Evolutionary conservation across 35 echinoderm and acorn worm genomes (phyloP).

Genomic region (Acanthaster planci): DNA sequence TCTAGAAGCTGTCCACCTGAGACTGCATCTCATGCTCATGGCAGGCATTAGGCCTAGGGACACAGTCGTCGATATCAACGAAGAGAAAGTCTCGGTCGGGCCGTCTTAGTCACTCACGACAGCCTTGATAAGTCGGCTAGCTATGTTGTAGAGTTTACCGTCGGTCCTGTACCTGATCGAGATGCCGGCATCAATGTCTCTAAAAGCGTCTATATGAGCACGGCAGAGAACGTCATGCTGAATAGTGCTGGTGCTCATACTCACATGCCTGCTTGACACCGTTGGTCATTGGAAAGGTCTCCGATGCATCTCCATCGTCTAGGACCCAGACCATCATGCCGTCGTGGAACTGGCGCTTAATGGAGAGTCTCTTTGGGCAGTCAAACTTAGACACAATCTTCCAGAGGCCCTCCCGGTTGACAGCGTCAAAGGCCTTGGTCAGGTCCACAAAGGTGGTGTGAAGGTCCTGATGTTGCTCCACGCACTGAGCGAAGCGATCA

Average conservation of each 20-base stretch:
- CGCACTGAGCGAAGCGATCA: slow-evolving; percentile 14
- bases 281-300: slow-evolving; percentile 2
- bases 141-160: slow-evolving; percentile 8
- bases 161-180: slow-evolving; percentile 21
- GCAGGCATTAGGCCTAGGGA: no score
- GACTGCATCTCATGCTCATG: not conserved
- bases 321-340: slow-evolving; percentile 16
- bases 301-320: not conserved
- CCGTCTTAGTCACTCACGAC: not conserved
- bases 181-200: not conserved
- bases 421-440: not conserved
- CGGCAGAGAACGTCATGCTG: slow-evolving; percentile 13
- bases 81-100: not conserved
- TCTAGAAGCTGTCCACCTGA: not conserved
- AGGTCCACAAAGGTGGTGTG: slow-evolving; percentile 1
- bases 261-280: slow-evolving; percentile 20
- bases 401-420: slow-evolving; percentile 26
- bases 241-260: not conserved
- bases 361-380: not conserved
- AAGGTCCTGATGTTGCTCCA: slow-evolving; percentile 8
- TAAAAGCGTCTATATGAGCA: slow-evolving; percentile 19
- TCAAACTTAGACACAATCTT: slow-evolving; percentile 17
- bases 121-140: not conserved
- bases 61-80: not conserved
- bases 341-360: slow-evolving; percentile 28